Percentiles rank a stretch among this genome's conserved stretches.
These are phyloP conservation scores for Amorpha juglandis DNA, from an alignment of 2,888 invertebrate genomes.

Conservation along the genomic window DNA sequence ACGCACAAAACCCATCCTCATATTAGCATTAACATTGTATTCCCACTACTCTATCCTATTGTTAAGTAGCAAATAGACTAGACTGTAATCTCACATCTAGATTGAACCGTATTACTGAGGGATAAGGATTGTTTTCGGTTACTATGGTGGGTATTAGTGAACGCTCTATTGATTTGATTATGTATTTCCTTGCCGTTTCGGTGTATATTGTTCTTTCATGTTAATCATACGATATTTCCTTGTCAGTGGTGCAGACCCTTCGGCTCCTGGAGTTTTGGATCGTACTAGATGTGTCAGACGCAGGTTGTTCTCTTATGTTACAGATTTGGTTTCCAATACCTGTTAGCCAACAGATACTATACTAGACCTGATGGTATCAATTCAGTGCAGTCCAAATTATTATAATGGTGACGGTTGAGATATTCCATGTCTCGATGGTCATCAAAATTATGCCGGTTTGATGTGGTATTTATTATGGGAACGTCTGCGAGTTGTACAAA, in stretches of 20 bases:
- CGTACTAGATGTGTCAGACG: not conserved
- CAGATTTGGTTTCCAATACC: too few relatives aligned
- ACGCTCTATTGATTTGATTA: constrained; percentile 60
- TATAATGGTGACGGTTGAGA: too few relatives aligned
- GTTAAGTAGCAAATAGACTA: constrained; percentile 54
- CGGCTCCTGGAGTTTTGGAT: not conserved
- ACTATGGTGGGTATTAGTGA: not conserved
- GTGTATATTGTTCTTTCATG: constrained; percentile 53
- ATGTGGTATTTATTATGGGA: too few relatives aligned
- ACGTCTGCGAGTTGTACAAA: too few relatives aligned
- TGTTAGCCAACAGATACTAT: too few relatives aligned
- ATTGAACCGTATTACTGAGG: not conserved
- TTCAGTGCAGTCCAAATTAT: too few relatives aligned
- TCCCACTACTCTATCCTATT: constrained; percentile 57
- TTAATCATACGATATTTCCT: constrained; percentile 11
- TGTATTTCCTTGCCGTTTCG: constrained; percentile 59
- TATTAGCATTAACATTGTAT: constrained; percentile 67
- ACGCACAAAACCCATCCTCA: constrained; percentile 33
- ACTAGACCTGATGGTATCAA: too few relatives aligned
- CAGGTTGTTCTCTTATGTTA: not conserved
- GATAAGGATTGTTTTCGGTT: not conserved
- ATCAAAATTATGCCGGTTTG: too few relatives aligned
- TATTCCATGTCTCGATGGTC: too few relatives aligned
- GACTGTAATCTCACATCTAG: constrained; percentile 1
- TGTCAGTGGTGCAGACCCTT: not conserved